Evolutionary conservation across 2,888 invertebrate species (phyloP), one percentile per base, ranked within the genome.

Genomic region (Octodonta nipae): DNA sequence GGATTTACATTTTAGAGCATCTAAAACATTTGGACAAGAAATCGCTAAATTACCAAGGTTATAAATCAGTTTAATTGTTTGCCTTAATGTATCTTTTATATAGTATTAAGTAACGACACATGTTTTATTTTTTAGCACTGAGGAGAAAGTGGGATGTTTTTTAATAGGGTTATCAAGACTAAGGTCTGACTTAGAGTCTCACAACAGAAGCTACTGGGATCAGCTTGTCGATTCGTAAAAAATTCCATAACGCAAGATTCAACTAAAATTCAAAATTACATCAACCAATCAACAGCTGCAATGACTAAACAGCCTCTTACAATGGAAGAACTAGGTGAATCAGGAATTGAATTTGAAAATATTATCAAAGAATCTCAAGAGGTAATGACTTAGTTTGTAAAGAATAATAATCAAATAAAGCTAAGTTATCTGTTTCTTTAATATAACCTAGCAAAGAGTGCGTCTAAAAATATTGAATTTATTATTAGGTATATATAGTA

Each of bases 161-260:
- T 70, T 77, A 2, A 76, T 96, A 13, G 86, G 85, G 47, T 79
- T 89, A 10, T 70, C 76, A 20, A 80, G 87, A 1, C 70, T 95
- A 3, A 77, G 92, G 24, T 76, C 82, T 3, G 91, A 91, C 51
- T 77, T 96, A 25, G 95, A 96, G 54, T 79, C 86, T 2, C 82
- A 91, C 34, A 85, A 92, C 35, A 76, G 92, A 37, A 77, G 79
- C 32, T 78, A 92, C 45, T 95, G 93, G 85, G 87, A 89, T 44
- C 75, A 84, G 2, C 68, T 98, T 28, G 74, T 84, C 30, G 70
- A 71, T 29, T 71, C 75, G 2, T 92, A 13, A 76, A 82, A 44
- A 70, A 76, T 15, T 80, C 84, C 35, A 77, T 87, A 14, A 73
- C 75, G 2, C 67, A 71, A 28, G 82, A 86, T 30, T 67, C 78